Evolutionary conservation across 2,113 vertebrate species (phyloP), one percentile per base, ranked within the genome.

Genomic region (Sorex fumeus): DNA sequence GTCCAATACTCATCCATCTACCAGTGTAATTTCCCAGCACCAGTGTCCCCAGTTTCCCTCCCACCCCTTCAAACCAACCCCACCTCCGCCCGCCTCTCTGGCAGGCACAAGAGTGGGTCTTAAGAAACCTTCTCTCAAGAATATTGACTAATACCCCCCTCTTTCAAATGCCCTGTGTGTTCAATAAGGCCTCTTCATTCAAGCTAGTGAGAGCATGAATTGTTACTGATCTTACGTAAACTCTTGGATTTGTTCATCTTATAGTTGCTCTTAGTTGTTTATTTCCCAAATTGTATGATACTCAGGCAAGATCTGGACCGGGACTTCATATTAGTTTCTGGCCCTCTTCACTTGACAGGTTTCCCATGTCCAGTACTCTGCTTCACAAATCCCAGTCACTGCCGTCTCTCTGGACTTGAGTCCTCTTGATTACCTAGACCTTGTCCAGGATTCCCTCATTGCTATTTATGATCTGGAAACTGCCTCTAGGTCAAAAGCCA

Each of bases 191-290:
- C 80, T n/a, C 15, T 83, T 80, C n/a, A 25, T 3, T 53, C 45
- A 36, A n/a, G 62, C 8, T 45, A 32, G 50, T 70, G 69, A 62
- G 43, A 40, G 45, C 6, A 30, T 23, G 6, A 50, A 60, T 47
- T 18, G 2, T 43, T 53, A 18, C 25, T 53, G 23, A n/a, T 28
- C 45, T 81, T 72, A 78, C 2, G 21, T 9, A 30, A 91, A 7
- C 47, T 72, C 19, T 67, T 78, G 43, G 28, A 34, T 80, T 94
- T 57, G 69, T 62, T 93, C 67, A 67, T 43, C 3, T 90, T 67
- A 36, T 6, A 30, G 28, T 2, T 15, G 2, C 28, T 95, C 28
- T 64, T 40, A 76, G 32, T 36, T n/a, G 18, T 60, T 15, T 76
- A 40, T 89, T 0, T 12, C 34, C 12, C 8, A 64, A 72, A 32